Evolutionary conservation across 2,797 vertebrate species (phyloP).

Genomic region (Peromyscus attwateri): DNA sequence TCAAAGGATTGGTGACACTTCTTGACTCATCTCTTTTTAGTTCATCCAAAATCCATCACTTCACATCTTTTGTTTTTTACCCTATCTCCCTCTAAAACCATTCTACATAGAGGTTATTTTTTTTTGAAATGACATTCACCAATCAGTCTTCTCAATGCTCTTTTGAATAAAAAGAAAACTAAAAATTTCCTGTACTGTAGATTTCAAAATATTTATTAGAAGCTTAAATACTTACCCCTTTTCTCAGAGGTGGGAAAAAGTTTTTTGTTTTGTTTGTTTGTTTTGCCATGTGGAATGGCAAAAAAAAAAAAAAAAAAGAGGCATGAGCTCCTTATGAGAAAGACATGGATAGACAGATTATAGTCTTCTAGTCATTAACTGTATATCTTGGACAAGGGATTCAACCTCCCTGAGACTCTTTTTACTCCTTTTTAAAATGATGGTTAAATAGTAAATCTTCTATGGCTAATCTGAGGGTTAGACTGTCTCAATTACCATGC

Average conservation of each 20-base stretch:
- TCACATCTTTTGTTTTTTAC: neutral
- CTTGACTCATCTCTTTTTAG: neutral
- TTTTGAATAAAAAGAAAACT: slow-evolving; percentile 1
- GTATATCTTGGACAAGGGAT: neutral
- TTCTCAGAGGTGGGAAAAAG: neutral
- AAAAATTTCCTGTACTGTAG: neutral
- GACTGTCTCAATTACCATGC: neutral
- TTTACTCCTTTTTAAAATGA: neutral
- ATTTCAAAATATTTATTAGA: slow-evolving; percentile 5
- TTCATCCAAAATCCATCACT: neutral
- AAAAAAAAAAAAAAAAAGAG: neutral
- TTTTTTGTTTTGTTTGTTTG: neutral
- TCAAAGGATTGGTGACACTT: neutral
- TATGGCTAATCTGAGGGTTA: neutral
- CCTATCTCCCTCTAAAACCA: neutral
- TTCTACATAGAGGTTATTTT: neutral
- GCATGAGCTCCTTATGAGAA: neutral
- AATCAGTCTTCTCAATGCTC: neutral
- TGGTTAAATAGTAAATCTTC: neutral
- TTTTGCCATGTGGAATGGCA: neutral
- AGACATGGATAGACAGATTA: neutral
- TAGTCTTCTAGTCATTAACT: neutral
- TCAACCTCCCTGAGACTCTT: neutral
- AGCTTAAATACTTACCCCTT: neutral
- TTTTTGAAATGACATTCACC: slow-evolving; percentile 17